Evolutionary conservation across 2,888 invertebrate genomes (phyloP), one percentile per base, ranked within the genome.

Genomic region (Cynaeus angustus): DNA sequence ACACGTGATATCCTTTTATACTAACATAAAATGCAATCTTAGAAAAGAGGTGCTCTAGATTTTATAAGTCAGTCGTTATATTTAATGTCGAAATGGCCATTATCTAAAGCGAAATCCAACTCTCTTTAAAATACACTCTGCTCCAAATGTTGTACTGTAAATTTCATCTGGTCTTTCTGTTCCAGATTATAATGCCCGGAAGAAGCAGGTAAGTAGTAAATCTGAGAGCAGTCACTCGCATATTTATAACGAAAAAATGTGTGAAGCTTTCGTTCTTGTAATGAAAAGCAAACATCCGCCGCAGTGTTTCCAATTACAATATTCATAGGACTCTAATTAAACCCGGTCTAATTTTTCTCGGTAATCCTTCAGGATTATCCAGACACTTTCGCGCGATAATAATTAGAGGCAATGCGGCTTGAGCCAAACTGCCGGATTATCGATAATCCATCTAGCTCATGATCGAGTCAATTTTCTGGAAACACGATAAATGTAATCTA

Each of bases 251-350:
- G 33, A 9, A 41, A 53, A 64, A 64, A 52, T 16, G 10, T 38
- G 53, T 37, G 38, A 55, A 16, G 37, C 37, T 56, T 43, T 43
- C 26, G 26, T 9, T 56, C 9, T 43, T 26, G 56, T 14, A 56
- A 56, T 65, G 65, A 55, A 65, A 65, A 43, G 45, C 33, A 65
- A 53, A 65, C 65, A 55, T 28, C 46, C 46, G 12, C 28, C 13
- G 16, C 21, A 7, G 56, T 21, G 21, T 21, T 41, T 55, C 41
- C 46, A 65, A 65, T 65, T 65, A 65, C 55, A 65, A 65, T 65
- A 65, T 65, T 65, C 65, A 65, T 65, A 52, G 64, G 37, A 38
- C 14, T 12, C 37, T 61, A 14, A 61, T 61, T 61, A 61, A 48
- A 38, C 26, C 28, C 12, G 12, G 12, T 14, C 12, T 43, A 59